These are phyloP conservation scores for Amniataba percoides DNA, from an alignment of 2,797 vertebrate genomes.

Conservation along the genomic window DNA sequence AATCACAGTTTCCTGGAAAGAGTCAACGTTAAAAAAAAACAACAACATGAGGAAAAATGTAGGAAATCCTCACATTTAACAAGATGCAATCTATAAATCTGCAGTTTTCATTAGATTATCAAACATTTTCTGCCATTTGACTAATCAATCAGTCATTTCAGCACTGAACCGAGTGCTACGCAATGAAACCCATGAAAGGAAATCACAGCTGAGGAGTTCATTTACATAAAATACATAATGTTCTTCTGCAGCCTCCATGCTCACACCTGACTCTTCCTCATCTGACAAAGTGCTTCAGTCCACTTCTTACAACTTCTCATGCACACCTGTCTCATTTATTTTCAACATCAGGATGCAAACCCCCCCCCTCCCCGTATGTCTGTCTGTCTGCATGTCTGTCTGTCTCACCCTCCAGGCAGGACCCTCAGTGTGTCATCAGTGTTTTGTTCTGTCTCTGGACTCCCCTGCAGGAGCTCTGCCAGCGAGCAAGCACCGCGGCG, in stretches of 20 bases:
- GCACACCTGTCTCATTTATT: conserved; percentile 13
- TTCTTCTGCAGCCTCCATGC: conserved; percentile 11
- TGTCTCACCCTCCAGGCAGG: conserved; percentile 53
- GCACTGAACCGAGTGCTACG: not conserved
- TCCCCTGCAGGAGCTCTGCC: conserved; percentile 62
- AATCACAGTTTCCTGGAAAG: not conserved
- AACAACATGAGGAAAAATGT: not conserved
- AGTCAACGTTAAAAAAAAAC: not conserved
- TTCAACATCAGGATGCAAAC: conserved; percentile 44
- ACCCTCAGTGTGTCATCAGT: conserved; percentile 60
- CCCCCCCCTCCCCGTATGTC: conserved; percentile 9
- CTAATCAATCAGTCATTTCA: not conserved
- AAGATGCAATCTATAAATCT: not conserved
- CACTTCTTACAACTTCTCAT: conserved; percentile 12
- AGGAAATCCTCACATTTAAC: not conserved
- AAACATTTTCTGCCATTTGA: not conserved
- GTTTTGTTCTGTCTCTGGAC: conserved; percentile 59
- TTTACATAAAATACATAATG: not conserved
- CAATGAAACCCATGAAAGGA: not conserved
- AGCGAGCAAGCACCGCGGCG: conserved; percentile 73
- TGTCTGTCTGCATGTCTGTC: conserved; percentile 44
- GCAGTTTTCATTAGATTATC: not conserved
- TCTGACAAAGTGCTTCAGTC: conserved; percentile 1
- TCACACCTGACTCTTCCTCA: not conserved
- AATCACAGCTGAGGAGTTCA: not conserved